Evolutionary conservation across 2,797 vertebrate species (phyloP), one percentile per base, ranked within the genome.

Genomic region (Manis javanica): DNA sequence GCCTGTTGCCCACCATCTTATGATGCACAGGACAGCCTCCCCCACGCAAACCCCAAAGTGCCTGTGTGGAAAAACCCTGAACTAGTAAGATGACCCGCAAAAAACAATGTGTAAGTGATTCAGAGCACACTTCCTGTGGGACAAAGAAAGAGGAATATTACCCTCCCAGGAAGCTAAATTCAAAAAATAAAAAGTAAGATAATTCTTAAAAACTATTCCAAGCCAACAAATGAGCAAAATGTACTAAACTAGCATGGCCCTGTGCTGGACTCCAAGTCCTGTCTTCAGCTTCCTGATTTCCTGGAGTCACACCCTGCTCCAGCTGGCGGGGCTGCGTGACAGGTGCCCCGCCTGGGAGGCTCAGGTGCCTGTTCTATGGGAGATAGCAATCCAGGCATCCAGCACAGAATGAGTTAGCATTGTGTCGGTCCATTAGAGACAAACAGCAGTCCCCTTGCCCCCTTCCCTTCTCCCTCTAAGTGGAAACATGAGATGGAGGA

Each of bases 391-490:
- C 31, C 64, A 51, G 39, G 31, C 7, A 18, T 31, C 42, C 24
- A 16, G 77, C 24, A 10, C 63, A n/a, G 23, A 39, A 57, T 5
- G 63, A 14, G 15, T 4, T 18, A 31, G 29, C 7, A 24, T 23
- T 1, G 2, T 31, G 18, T 57, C 24, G 29, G 29, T 24, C 37
- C 63, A 10, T 24, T 24, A 16, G 0, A 7, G 39, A 19, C 7
- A 7, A 51, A 39, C 14, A 16, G 10, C 14, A 19, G 7, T 6
- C 13, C 49, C 37, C 18, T 42, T n/a, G 15, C 23, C 42, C 1
- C 53, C 11, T 11, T 37, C 6, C 0, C 23, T 21, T 13, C 15
- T 14, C 4, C 10, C 64, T 23, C 0, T 0, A 4, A 63, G 37
- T 51, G 51, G 49, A 21, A 34, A 31, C 18, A 3, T 0, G 3